Evolutionary conservation across 2,113 vertebrate genomes (phyloP).

Genomic region (Psittacula cyanocephala): DNA sequence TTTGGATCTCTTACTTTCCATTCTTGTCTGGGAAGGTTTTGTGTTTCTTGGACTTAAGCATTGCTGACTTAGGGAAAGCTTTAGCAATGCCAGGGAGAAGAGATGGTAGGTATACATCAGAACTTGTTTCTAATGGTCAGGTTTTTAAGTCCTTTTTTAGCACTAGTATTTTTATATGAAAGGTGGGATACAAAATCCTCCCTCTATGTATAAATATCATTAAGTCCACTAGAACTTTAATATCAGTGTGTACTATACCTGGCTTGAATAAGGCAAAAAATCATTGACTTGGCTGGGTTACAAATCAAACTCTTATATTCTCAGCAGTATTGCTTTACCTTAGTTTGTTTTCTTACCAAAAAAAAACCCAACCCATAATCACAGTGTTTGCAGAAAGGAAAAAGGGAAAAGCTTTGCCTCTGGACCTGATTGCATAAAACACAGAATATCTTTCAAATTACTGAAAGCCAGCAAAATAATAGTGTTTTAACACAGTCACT

Average conservation of each 20-base stretch:
- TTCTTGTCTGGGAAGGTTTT: not conserved
- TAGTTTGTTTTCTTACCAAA: not conserved
- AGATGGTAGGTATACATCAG: not conserved
- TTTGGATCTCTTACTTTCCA: not conserved
- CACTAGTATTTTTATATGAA: not conserved
- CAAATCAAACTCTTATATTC: not conserved
- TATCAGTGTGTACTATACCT: not conserved
- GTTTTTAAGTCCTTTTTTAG: not conserved
- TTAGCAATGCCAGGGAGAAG: not conserved
- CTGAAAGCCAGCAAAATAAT: not conserved
- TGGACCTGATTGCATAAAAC: not conserved
- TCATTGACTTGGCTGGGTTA: not conserved
- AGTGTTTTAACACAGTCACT: not conserved
- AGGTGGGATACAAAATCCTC: not conserved
- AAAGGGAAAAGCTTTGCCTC: not conserved
- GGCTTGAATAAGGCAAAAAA: not conserved
- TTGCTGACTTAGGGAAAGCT: not conserved
- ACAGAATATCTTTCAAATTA: not conserved
- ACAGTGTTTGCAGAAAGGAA: not conserved
- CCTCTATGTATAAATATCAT: not conserved
- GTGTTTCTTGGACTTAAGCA: not conserved
- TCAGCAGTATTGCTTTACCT: not conserved
- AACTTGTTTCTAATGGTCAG: not conserved
- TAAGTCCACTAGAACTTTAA: not conserved
- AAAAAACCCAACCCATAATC: accelerated